Conservation (phyloP, 2,888 invertebrate species). For the Merodon equestris region DNA sequence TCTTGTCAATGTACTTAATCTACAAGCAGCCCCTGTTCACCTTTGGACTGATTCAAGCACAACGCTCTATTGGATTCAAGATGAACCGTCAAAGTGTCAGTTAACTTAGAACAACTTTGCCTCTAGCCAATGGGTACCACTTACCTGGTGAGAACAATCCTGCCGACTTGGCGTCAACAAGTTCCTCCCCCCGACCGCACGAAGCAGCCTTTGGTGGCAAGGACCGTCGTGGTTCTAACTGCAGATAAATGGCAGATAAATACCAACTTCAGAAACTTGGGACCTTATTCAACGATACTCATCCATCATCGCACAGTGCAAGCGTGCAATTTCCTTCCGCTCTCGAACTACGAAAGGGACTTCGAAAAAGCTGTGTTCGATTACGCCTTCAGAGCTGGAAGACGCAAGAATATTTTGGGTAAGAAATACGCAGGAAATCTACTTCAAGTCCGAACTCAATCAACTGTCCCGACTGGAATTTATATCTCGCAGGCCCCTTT, state of each 20-base stretch:
- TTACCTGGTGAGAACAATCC: slow-evolving; percentile 19
- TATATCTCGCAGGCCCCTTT: no score
- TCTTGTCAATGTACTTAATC: not conserved
- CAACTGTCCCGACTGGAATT: slow-evolving; percentile 11
- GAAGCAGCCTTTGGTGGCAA: slow-evolving; percentile 30
- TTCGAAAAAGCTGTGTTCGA: no score
- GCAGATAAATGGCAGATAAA: slow-evolving; percentile 14
- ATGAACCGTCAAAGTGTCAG: slow-evolving; percentile 14
- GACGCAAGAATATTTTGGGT: slow-evolving; percentile 33
- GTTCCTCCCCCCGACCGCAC: no score
- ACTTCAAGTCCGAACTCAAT: slow-evolving; percentile 29
- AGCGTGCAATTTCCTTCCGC: no score
- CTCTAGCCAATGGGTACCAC: slow-evolving; percentile 30
- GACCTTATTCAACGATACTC: slow-evolving; percentile 27
- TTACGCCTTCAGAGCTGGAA: slow-evolving; percentile 20
- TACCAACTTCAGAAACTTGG: not conserved
- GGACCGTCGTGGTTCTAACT: slow-evolving; percentile 29
- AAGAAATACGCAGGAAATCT: slow-evolving; percentile 1
- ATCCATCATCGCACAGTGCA: slow-evolving; percentile 34
- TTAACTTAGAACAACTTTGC: no score
- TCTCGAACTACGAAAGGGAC: no score
- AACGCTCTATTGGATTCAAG: slow-evolving; percentile 24
- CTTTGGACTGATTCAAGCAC: slow-evolving; percentile 35
- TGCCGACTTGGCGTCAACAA: no score
- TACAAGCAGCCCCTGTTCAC: not conserved